Percentiles rank a stretch among this genome's conserved stretches.
Evolutionary conservation across 2,888 invertebrate genomes (phyloP).

Genomic region (Harpalus rufipes): DNA sequence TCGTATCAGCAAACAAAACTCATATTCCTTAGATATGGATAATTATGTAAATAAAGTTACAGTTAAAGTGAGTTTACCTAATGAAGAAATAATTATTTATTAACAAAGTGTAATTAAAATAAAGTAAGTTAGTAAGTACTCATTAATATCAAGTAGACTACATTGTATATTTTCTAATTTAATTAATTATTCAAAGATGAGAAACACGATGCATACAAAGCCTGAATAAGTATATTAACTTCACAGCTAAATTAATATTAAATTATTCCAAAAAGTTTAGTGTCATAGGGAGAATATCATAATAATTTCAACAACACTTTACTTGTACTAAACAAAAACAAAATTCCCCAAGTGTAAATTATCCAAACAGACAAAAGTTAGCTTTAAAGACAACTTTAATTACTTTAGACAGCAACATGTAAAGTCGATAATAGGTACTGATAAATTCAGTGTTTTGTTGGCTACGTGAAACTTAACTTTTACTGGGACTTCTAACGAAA

Average conservation of each 20-base stretch:
- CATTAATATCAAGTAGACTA: slow-evolving; percentile 7
- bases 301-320: slow-evolving; percentile 37
- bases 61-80: neutral
- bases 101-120: slow-evolving; percentile 13
- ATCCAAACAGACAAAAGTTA: slow-evolving; percentile 44
- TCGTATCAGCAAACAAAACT: too few relatives aligned
- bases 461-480: neutral
- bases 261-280: slow-evolving; percentile 42
- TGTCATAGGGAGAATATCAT: slow-evolving; percentile 37
- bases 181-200: slow-evolving; percentile 48
- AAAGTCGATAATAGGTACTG: slow-evolving; percentile 48
- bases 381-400: slow-evolving; percentile 38
- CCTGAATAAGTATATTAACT: slow-evolving; percentile 32
- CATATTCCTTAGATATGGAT: too few relatives aligned
- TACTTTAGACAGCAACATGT: slow-evolving; percentile 20
- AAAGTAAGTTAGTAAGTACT: slow-evolving; percentile 21
- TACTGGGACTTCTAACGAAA: too few relatives aligned
- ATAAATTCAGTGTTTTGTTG: slow-evolving; percentile 40
- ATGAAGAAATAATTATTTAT: slow-evolving; percentile 16
- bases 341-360: slow-evolving; percentile 33
- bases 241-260: slow-evolving; percentile 39
- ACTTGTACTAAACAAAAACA: slow-evolving; percentile 31
- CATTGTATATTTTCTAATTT: slow-evolving; percentile 19
- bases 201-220: slow-evolving; percentile 39
- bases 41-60: neutral